Evolutionary conservation across 2,888 invertebrate genomes (phyloP).

Genomic region (Folsomia manolachei): DNA sequence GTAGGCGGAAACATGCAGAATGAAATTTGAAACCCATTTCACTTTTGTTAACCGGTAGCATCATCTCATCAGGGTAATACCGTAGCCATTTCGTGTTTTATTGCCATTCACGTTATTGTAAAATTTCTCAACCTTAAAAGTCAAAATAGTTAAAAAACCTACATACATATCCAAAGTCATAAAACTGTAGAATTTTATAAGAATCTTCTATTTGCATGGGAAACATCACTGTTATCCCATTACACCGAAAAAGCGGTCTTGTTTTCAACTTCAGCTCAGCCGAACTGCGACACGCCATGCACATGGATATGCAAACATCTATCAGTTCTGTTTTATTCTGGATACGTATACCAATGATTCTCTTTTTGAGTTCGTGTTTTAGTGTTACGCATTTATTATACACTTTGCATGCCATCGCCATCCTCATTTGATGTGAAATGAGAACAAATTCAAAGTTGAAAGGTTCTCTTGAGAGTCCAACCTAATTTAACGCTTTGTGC

Average conservation of each 20-base stretch:
- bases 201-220: too few relatives aligned
- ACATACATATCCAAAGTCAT: too few relatives aligned
- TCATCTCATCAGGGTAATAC: slow-evolving; percentile 4
- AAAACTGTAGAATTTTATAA: too few relatives aligned
- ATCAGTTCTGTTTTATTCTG: too few relatives aligned
- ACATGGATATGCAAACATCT: too few relatives aligned
- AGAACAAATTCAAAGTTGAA: slow-evolving; percentile 8
- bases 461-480: slow-evolving; percentile 35
- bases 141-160: neutral
- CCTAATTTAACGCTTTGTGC: slow-evolving; percentile 51
- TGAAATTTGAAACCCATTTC: slow-evolving; percentile 46
- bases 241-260: too few relatives aligned
- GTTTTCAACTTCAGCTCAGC: too few relatives aligned
- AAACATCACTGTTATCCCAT: too few relatives aligned
- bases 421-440: neutral
- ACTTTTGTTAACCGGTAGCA: slow-evolving; percentile 19
- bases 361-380: neutral
- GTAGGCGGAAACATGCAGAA: slow-evolving; percentile 38
- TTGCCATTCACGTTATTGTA: too few relatives aligned
- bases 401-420: slow-evolving; percentile 5
- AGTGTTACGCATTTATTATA: slow-evolving; percentile 1
- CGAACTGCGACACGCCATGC: too few relatives aligned
- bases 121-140: too few relatives aligned
- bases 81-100: neutral
- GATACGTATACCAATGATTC: too few relatives aligned